A percentile compares a stretch with the other conserved stretches of the same genome.
Evolutionary conservation across 2,888 invertebrate genomes (phyloP).

Genomic region (Julus scanicus): DNA sequence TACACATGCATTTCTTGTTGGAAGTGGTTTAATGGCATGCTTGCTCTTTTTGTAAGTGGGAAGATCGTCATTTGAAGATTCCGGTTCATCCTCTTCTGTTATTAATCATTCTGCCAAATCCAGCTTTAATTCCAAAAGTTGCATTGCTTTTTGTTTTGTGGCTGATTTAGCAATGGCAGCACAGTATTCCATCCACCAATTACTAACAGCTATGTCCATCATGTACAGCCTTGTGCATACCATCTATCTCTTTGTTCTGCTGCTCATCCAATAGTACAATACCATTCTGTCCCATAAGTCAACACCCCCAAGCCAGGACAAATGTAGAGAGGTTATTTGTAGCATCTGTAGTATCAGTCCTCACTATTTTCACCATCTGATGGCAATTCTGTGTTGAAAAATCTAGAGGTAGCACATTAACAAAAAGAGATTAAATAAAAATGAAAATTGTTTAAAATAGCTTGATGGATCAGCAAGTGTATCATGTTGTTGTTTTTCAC

Average conservation of each 20-base stretch:
- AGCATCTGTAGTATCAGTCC: too few species aligned
- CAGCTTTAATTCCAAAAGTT: not conserved
- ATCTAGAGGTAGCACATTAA: not conserved
- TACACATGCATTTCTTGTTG: not conserved
- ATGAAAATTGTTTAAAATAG: too few species aligned
- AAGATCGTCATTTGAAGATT: not conserved
- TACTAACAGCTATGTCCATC: not conserved
- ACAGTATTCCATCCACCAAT: conserved; percentile 24
- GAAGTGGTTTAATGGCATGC: not conserved
- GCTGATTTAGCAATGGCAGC: not conserved
- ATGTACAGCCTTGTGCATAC: not conserved
- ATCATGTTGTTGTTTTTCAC: too few species aligned
- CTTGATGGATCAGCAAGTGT: too few species aligned
- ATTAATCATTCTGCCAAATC: not conserved
- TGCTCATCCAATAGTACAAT: not conserved
- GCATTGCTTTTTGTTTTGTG: not conserved
- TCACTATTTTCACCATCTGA: not conserved
- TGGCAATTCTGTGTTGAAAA: not conserved
- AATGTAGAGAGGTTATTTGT: too few species aligned
- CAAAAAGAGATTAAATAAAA: too few species aligned
- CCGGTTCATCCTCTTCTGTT: not conserved
- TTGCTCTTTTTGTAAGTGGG: not conserved
- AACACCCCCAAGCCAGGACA: too few species aligned
- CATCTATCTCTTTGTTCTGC: not conserved
- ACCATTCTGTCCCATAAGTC: not conserved